phyloP scores from a whole-genome alignment of 1,140 invertebrate species.

The Proales similis region DNA sequence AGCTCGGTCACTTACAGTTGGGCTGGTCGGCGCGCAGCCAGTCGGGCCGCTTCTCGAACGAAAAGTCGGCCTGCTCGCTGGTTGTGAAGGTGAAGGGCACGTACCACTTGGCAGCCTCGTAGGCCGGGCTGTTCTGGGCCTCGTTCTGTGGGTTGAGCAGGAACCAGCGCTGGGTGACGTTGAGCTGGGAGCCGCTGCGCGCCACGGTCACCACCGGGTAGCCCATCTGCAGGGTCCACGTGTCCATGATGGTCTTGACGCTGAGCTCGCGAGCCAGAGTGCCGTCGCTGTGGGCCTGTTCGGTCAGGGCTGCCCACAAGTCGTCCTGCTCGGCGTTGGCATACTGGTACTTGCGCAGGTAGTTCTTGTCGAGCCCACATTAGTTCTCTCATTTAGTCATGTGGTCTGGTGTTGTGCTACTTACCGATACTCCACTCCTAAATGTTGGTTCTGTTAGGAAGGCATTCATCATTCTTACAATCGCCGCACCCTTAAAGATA shows the following conservation, averaged over 20 bases:
- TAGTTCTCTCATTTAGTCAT: conserved; percentile 43
- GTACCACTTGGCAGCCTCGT: conserved; percentile 38
- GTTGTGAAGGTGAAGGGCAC: conserved; percentile 42
- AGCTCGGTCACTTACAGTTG: background rate
- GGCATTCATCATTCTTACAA: conserved; percentile 87
- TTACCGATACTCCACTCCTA: conserved; percentile 61
- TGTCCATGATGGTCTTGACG: conserved; percentile 54
- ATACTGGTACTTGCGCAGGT: conserved; percentile 10
- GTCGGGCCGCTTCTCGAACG: conserved; percentile 37
- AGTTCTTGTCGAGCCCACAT: conserved; percentile 58
- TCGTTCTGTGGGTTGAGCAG: conserved; percentile 32
- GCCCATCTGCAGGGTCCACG: conserved; percentile 50
- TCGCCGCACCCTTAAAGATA: conserved; percentile 64
- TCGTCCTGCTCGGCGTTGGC: conserved; percentile 26
- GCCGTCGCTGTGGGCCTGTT: conserved; percentile 39
- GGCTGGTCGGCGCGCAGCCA: conserved; percentile 52
- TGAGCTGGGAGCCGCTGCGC: conserved; percentile 50
- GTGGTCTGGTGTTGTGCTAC: conserved; percentile 40
- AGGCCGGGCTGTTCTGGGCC: conserved; percentile 15
- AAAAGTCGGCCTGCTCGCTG: conserved; percentile 23
- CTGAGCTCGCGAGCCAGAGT: conserved; percentile 62
- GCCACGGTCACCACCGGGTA: conserved; percentile 42
- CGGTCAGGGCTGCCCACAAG: conserved; percentile 1
- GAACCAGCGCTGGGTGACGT: conserved; percentile 63
- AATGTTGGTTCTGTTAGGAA: conserved; percentile 77